A percentile compares a stretch with the other conserved stretches of the same genome.
Conservation (phyloP, 2,888 invertebrate genomes). For the Agrochola circellaris region DNA sequence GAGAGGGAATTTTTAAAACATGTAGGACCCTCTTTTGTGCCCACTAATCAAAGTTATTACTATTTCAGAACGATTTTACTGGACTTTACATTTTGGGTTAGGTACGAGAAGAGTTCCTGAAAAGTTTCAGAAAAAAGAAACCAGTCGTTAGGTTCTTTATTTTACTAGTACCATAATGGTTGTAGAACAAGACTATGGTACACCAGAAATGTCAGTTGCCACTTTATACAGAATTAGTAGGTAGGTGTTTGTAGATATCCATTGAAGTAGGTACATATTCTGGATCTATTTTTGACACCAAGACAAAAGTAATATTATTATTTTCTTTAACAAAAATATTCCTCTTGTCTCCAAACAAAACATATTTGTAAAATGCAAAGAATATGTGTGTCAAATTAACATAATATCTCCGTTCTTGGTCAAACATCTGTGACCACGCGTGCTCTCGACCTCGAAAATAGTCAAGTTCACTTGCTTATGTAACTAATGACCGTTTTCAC, state of each 20-base stretch:
- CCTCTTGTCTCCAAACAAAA: background rate
- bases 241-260: background rate
- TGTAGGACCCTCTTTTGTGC: background rate
- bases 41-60: background rate
- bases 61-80: background rate
- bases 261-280: background rate
- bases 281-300: background rate
- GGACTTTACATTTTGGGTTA: background rate
- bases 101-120: background rate
- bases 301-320: too few relatives aligned
- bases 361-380: constrained; percentile 1
- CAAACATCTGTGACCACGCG: constrained; percentile 5
- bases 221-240: background rate
- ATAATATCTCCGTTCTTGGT: constrained; percentile 20
- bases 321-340: background rate
- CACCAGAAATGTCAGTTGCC: background rate
- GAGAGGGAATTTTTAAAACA: background rate
- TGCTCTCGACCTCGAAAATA: constrained; percentile 36
- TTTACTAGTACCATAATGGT: background rate
- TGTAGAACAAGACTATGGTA: background rate
- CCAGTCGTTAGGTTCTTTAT: background rate
- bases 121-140: background rate
- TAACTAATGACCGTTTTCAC: constrained; percentile 17
- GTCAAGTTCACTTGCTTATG: constrained; percentile 62
- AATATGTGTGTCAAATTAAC: constrained; percentile 36